Evolutionary conservation across 2,797 vertebrate species (phyloP).

Genomic region (Pangasius sanitwongsei): DNA sequence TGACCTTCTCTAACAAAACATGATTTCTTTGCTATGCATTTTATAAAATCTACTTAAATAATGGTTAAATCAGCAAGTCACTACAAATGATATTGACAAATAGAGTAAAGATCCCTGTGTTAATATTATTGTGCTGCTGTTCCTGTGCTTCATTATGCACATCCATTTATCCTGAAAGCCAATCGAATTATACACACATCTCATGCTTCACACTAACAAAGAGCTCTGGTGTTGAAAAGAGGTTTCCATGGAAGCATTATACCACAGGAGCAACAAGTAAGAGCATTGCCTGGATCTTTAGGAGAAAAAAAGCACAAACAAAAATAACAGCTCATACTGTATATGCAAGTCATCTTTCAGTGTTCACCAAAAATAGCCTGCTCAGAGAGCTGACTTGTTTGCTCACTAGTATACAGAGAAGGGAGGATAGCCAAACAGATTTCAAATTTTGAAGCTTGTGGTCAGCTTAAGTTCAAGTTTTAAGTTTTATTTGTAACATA

Average conservation of each 20-base stretch:
- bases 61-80: neutral
- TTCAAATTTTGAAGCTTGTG: neutral
- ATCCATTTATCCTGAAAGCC: neutral
- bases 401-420: neutral
- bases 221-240: neutral
- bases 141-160: neutral
- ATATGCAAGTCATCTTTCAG: neutral
- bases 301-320: neutral
- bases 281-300: neutral
- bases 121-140: neutral
- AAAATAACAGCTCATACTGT: neutral
- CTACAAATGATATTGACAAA: neutral
- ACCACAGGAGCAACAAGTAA: neutral
- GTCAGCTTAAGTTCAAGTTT: neutral
- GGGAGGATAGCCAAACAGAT: neutral
- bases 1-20: neutral
- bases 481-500: neutral
- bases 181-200: neutral
- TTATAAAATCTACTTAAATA: neutral
- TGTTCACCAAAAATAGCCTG: neutral
- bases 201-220: neutral
- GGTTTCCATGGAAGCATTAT: constrained; percentile 1
- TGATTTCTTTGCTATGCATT: neutral
- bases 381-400: neutral
- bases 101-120: neutral